Evolutionary conservation across 2,113 vertebrate species (phyloP), one percentile per base, ranked within the genome.

Genomic region (Pluvialis apricaria): DNA sequence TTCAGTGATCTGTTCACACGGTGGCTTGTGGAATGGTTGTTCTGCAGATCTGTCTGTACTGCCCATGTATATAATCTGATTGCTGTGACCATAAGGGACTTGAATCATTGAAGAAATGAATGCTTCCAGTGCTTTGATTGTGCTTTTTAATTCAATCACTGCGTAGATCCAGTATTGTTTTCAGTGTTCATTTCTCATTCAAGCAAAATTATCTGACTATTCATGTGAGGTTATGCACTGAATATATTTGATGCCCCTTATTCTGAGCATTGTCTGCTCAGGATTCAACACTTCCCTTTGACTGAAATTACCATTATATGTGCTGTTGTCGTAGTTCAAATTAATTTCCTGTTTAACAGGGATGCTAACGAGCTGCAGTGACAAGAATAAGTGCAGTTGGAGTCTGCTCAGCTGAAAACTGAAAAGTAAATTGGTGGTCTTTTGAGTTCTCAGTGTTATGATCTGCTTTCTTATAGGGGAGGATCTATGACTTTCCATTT

Each of bases 331-430:
- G 28, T 25, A 36, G 70, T 93, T 88, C 91, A 92, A 77, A 90
- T 91, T 92, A 95, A 91, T 97, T 91, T 90, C 73, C 87, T 90
- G 44, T 91, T 93, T 69, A 87, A 80, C 61, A 76, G 62, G 68
- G 61, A 61, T 57, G 8, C 81, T 95, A 90, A 95, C 0, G 2
- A 96, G 81, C 70, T 95, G 29, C 70, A 77, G 75, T 69, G 81
- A 85, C 54, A 57, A 84, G 64, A 62, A 12, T 47, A 71, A 76
- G 54, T 87, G 70, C 34, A 65, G 47, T 12, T 66, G 58, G 55
- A 83, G 44, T 51, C 52, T 38, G 55, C 69, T 82, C n/a, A 88
- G 34, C 52, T 79, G 52, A 71, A 78, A 97, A 75, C 20, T 47
- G 70, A 40, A 34, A 71, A 57, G 34, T 31, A 47, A 90, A 75